Evolutionary conservation across 2,113 vertebrate species (phyloP).

Genomic region (Microtus oregoni): DNA sequence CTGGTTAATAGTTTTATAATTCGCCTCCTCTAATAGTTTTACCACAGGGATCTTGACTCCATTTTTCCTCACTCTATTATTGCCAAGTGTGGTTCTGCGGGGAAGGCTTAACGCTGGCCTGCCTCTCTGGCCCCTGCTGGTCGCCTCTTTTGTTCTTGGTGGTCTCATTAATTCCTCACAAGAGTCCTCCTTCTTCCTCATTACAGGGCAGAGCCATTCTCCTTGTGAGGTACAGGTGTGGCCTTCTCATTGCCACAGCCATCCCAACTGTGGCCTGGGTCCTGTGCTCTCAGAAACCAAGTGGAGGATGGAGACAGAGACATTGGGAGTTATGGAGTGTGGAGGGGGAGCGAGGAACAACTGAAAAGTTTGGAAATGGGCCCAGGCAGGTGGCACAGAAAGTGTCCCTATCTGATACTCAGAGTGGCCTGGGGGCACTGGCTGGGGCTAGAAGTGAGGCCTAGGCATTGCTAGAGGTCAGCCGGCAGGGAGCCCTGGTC

Average conservation of each 20-base stretch:
- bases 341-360: background rate
- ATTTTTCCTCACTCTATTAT: conserved; percentile 94
- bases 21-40: conserved; percentile 97
- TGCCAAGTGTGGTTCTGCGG: conserved; percentile 85
- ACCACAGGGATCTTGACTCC: conserved; percentile 97
- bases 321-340: background rate
- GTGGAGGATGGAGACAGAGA: background rate
- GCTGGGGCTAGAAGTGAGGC: background rate
- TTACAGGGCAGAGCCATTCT: conserved; percentile 82
- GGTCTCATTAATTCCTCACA: conserved; percentile 89
- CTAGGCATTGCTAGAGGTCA: background rate
- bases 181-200: conserved; percentile 85
- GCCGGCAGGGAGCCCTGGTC: background rate
- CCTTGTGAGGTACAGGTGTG: conserved; percentile 72
- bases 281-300: background rate
- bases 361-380: background rate
- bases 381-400: background rate
- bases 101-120: conserved; percentile 83
- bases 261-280: background rate
- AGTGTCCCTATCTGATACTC: background rate
- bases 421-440: background rate
- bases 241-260: conserved; percentile 75
- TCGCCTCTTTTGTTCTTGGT: conserved; percentile 86
- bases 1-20: conserved; percentile 99
- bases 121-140: conserved; percentile 84